phyloP scores from a whole-genome alignment of 1,140 invertebrate genomes.

The Gerris buenoi region DNA sequence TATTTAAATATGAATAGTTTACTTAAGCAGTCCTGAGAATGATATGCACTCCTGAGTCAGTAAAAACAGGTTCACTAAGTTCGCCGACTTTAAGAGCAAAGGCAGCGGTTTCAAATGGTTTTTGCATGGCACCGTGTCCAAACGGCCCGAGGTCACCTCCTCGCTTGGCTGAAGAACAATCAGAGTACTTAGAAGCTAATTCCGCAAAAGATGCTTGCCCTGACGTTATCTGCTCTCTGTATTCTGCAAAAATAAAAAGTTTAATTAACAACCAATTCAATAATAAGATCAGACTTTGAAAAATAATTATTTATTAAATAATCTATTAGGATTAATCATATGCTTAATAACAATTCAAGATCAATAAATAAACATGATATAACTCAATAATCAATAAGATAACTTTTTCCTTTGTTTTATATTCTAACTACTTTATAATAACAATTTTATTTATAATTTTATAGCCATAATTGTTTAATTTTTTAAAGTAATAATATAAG shows the following conservation, averaged over 20 bases:
- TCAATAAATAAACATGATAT: too few species aligned
- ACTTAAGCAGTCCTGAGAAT: constrained; percentile 76
- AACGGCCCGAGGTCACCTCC: constrained; percentile 94
- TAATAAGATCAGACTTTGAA: too few species aligned
- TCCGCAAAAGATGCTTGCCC: constrained; percentile 70
- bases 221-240: constrained; percentile 65
- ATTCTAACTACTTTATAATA: too few species aligned
- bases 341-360: too few species aligned
- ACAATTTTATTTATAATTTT: too few species aligned
- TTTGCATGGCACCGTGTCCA: constrained; percentile 85
- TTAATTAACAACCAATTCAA: not conserved
- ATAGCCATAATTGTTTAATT: too few species aligned
- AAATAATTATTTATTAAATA: too few species aligned
- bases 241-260: constrained; percentile 38
- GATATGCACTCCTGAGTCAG: constrained; percentile 92
- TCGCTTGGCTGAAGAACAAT: constrained; percentile 89
- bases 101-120: constrained; percentile 89
- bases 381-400: too few species aligned
- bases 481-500: too few species aligned
- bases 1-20: too few species aligned
- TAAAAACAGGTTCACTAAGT: constrained; percentile 79
- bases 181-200: constrained; percentile 77
- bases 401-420: too few species aligned
- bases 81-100: constrained; percentile 86
- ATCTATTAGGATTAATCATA: too few species aligned